Evolutionary conservation across 2,888 invertebrate species (phyloP).

Genomic region (Myopa testacea): DNA sequence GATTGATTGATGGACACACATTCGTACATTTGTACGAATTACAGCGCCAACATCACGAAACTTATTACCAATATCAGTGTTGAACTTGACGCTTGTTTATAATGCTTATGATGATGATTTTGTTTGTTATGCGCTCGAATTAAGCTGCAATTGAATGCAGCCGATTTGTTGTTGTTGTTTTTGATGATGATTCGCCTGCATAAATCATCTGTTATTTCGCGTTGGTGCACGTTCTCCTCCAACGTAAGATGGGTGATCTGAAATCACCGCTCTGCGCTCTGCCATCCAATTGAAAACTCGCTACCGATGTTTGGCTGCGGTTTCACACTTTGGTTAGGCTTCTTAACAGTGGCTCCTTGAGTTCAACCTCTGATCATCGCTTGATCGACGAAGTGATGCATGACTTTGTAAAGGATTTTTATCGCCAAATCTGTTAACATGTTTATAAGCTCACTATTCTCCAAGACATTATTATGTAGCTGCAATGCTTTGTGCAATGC

Average conservation of each 20-base stretch:
- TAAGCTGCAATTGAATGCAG: slow-evolving; percentile 33
- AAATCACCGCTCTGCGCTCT: not conserved
- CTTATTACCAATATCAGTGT: slow-evolving; percentile 37
- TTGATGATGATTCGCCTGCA: slow-evolving; percentile 18
- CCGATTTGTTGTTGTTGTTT: not conserved
- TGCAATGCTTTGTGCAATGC: not conserved
- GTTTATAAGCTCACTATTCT: slow-evolving; percentile 19
- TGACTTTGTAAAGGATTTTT: slow-evolving; percentile 26
- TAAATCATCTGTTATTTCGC: not conserved
- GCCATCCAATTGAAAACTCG: slow-evolving; percentile 51
- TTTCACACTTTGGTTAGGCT: slow-evolving; percentile 68
- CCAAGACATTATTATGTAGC: not conserved
- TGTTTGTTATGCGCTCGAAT: slow-evolving; percentile 31
- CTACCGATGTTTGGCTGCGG: slow-evolving; percentile 67
- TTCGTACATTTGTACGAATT: slow-evolving; percentile 3
- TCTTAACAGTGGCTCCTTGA: slow-evolving; percentile 29
- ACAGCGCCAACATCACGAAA: slow-evolving; percentile 32
- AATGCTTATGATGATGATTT: slow-evolving; percentile 26
- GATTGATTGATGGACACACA: not conserved
- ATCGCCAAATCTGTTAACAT: slow-evolving; percentile 29
- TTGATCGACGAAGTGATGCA: slow-evolving; percentile 15
- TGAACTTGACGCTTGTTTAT: slow-evolving; percentile 41
- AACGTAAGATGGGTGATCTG: slow-evolving; percentile 41
- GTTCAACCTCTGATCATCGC: not conserved
- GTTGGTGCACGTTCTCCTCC: slow-evolving; percentile 23